Conservation (phyloP, 2,888 invertebrate species). For the Slavum lentiscoides region DNA sequence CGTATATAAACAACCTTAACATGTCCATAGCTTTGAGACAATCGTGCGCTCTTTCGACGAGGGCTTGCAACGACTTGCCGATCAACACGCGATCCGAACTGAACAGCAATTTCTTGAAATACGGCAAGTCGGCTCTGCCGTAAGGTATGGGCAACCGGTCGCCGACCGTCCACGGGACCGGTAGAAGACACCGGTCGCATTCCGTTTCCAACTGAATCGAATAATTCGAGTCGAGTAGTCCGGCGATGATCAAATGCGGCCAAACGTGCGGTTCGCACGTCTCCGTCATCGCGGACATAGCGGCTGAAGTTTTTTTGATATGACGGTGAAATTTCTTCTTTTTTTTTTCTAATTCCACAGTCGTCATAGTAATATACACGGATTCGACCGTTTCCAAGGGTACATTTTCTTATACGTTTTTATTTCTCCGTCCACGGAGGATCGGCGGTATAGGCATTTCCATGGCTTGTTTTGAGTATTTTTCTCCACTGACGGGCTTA, state of each 20-base stretch:
- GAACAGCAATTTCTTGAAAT: background rate
- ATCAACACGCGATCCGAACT: background rate
- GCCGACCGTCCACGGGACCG: background rate
- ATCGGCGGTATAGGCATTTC: too few species aligned
- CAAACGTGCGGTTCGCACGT: background rate
- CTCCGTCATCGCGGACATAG: too few species aligned
- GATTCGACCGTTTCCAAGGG: too few species aligned
- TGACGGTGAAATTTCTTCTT: too few species aligned
- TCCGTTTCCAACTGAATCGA: background rate
- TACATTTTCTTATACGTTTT: too few species aligned
- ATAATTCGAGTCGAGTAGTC: background rate
- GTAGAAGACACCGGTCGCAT: background rate
- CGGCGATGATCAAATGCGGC: background rate
- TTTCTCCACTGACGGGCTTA: too few species aligned
- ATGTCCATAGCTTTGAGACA: background rate
- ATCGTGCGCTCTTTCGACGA: slow-evolving; percentile 6
- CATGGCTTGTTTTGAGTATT: too few species aligned
- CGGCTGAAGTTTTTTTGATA: too few species aligned
- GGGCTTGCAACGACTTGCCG: background rate
- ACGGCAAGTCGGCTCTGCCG: background rate
- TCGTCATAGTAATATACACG: too few species aligned
- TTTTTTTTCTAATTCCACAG: too few species aligned
- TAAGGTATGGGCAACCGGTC: background rate
- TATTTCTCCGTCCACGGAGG: too few species aligned
- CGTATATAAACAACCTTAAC: background rate